Evolutionary conservation across 2,888 invertebrate species (phyloP).

Genomic region (Hesperia comma): DNA sequence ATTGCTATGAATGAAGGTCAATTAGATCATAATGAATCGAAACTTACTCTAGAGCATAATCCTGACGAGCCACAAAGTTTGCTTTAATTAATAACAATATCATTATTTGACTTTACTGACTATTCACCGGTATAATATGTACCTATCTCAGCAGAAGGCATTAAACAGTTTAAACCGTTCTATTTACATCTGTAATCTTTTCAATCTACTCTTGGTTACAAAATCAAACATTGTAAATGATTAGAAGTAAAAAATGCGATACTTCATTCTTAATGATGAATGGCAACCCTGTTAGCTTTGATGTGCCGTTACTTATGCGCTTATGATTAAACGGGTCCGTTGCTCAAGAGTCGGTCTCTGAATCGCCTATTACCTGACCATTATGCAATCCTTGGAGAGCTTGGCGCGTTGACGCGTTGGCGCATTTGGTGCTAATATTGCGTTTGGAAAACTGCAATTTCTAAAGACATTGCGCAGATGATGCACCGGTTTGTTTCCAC

Average conservation of each 20-base stretch:
- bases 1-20: too few species aligned
- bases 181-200: not conserved
- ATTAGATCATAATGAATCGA: too few species aligned
- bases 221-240: constrained; percentile 3
- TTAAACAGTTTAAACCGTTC: not conserved
- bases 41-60: too few species aligned
- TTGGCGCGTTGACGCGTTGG: constrained; percentile 14
- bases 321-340: constrained; percentile 36
- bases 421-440: constrained; percentile 12
- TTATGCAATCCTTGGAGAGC: constrained; percentile 25
- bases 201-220: not conserved
- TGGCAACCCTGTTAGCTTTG: constrained; percentile 17
- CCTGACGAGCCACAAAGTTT: too few species aligned
- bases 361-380: constrained; percentile 35
- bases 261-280: constrained; percentile 4
- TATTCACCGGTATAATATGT: too few species aligned
- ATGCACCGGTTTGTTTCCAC: too few species aligned
- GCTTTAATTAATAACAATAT: too few species aligned
- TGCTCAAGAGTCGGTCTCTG: constrained; percentile 29
- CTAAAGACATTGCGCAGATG: too few species aligned
- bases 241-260: not conserved
- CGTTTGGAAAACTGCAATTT: not conserved
- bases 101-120: too few species aligned
- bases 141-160: not conserved
- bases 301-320: constrained; percentile 34